Evolutionary conservation across 2,113 vertebrate species (phyloP).

Genomic region (Leiothrix lutea): DNA sequence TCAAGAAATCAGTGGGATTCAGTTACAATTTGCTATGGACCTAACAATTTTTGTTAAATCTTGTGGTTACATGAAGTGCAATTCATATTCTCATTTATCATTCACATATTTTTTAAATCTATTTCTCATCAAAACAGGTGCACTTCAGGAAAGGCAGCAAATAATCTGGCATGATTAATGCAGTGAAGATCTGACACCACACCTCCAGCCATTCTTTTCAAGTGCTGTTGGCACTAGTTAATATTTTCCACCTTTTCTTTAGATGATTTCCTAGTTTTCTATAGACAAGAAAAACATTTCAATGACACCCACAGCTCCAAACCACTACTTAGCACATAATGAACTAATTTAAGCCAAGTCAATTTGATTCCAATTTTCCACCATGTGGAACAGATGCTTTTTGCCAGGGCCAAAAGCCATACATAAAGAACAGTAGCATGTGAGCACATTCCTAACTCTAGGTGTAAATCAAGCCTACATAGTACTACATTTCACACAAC

Average conservation of each 20-base stretch:
- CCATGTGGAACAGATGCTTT: slow-evolving; percentile 25
- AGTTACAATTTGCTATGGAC: background rate
- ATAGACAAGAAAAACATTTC: slow-evolving; percentile 56
- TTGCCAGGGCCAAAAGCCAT: background rate
- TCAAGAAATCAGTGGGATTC: background rate
- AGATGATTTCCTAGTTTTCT: slow-evolving; percentile 46
- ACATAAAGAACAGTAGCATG: slow-evolving; percentile 37
- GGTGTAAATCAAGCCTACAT: background rate
- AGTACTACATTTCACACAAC: background rate
- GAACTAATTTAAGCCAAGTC: slow-evolving; percentile 60
- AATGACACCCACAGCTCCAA: slow-evolving; percentile 47
- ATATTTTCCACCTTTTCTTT: slow-evolving; percentile 57
- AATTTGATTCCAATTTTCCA: slow-evolving; percentile 15
- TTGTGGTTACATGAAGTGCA: background rate
- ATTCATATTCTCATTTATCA: background rate
- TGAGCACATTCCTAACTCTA: background rate
- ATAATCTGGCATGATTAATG: slow-evolving; percentile 34
- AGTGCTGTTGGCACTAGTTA: slow-evolving; percentile 24
- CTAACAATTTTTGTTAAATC: background rate
- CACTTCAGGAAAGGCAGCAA: background rate
- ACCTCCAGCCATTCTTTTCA: slow-evolving; percentile 47
- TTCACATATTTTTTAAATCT: background rate
- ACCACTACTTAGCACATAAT: slow-evolving; percentile 64
- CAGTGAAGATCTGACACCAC: slow-evolving; percentile 12
- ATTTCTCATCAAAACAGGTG: slow-evolving; percentile 9